A percentile compares a stretch with the other conserved stretches of the same genome.
Evolutionary conservation across 2,888 invertebrate genomes (phyloP).

Genomic region (Glaucopsyche alexis): DNA sequence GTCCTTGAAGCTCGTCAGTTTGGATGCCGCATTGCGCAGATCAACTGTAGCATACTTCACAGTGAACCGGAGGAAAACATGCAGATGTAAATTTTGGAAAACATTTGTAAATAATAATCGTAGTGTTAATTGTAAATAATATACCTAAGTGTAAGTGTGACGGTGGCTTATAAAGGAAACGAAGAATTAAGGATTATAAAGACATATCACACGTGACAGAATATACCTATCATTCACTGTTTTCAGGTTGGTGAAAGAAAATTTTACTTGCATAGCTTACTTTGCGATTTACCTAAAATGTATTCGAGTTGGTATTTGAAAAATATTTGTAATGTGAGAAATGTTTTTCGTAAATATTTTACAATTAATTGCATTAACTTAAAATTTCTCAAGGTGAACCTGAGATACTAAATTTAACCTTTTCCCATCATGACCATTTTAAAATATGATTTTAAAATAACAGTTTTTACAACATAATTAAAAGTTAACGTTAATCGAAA

Average conservation of each 20-base stretch:
- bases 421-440: too few species aligned
- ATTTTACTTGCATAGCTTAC: neutral
- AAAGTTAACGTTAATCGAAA: neutral
- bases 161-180: neutral
- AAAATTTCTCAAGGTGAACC: neutral
- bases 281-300: neutral
- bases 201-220: neutral
- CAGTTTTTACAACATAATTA: neutral
- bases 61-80: slow-evolving; percentile 42
- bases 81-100: slow-evolving; percentile 38
- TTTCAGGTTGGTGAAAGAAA: neutral
- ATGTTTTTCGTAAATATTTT: neutral
- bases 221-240: neutral
- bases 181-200: neutral
- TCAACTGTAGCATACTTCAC: slow-evolving; percentile 48
- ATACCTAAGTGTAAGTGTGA: neutral
- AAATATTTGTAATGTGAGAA: neutral
- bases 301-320: neutral
- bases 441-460: too few species aligned
- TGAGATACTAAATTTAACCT: neutral
- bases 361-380: neutral
- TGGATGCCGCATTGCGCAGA: slow-evolving; percentile 62
- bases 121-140: neutral
- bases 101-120: slow-evolving; percentile 25
- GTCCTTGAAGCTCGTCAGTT: slow-evolving; percentile 24